Evolutionary conservation across 2,888 invertebrate genomes (phyloP).

Genomic region (Neocrepidodera transversa): DNA sequence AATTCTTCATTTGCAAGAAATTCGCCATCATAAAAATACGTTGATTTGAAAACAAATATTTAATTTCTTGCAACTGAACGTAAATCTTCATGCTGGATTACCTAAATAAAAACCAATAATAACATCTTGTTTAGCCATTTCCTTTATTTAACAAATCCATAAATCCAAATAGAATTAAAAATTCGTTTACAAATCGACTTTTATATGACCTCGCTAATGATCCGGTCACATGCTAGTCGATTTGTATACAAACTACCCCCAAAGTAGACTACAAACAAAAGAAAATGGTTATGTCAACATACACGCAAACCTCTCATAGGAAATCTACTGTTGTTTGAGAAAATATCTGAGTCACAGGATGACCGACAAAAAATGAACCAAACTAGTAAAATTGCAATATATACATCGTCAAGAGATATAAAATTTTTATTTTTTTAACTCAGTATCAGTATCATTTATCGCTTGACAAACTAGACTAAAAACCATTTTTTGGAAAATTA

Average conservation of each 20-base stretch:
- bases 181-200: conserved; percentile 16
- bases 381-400: too few relatives aligned
- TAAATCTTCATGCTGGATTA: too few relatives aligned
- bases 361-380: conserved; percentile 4
- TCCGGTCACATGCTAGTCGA: conserved; percentile 24
- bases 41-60: too few relatives aligned
- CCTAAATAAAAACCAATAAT: too few relatives aligned
- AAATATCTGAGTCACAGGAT: neutral
- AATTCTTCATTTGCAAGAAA: too few relatives aligned
- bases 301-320: conserved; percentile 19
- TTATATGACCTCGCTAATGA: conserved; percentile 29
- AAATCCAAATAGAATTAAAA: conserved; percentile 20
- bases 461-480: too few relatives aligned
- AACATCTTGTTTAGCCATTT: conserved; percentile 14
- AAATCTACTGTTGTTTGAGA: neutral
- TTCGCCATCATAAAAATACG: too few relatives aligned
- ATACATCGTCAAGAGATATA: too few relatives aligned
- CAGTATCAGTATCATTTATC: too few relatives aligned
- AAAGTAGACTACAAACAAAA: conserved; percentile 30
- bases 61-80: too few relatives aligned
- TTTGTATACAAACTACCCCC: conserved; percentile 24
- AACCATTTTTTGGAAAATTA: too few relatives aligned
- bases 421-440: too few relatives aligned
- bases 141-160: conserved; percentile 15
- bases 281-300: conserved; percentile 19